Base-by-base conservation (phyloP, 2,888 invertebrate species). In the Drosophila tripunctata region DNA sequence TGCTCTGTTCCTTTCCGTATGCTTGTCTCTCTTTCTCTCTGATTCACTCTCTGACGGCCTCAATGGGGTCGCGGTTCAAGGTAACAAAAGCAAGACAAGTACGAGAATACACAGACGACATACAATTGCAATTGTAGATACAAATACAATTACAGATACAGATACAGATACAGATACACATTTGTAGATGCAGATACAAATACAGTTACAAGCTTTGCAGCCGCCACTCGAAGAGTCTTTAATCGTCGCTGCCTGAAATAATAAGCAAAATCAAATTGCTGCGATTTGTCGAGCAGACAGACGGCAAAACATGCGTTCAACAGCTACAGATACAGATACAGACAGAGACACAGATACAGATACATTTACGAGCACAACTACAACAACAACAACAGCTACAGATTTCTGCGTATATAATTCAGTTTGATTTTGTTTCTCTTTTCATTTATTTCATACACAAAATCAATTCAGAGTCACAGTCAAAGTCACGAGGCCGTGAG, bases 211-310 rank as follows among this genome's bases (percentile, higher is more conserved):
- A n/a, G n/a, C n/a, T n/a, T n/a, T 52, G 40, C 27, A 12, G 31
- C 14, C 19, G 54, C 36, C 62, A 63, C 75, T 74, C 67, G 51
- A 54, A 51, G 45, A 57, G 63, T 61, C 52, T 65, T 75, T 63
- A 69, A 56, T 69, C 66, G 64, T 48, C 61, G 19, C 51, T 56
- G 62, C 51, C 64, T 71, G 65, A 69, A 73, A 76, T 73, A 75
- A 72, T 69, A 76, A 73, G 73, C 77, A 58, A 70, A 69, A 70
- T 77, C 58, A 70, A 76, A 76, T 76, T 74, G 66, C 66, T 76
- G 33, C 22, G 69, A 54, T 57, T 75, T 69, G 45, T 17, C n/a
- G 27, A 45, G 6, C 3, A 10, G 27, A 4, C 8, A 50, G 8
- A 44, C 44, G 10, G 10, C 22, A 14, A 31, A 38, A 33, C 33